Evolutionary conservation across 2,113 vertebrate species (phyloP), one percentile per base, ranked within the genome.

Genomic region (Coptodon bakossiorum): DNA sequence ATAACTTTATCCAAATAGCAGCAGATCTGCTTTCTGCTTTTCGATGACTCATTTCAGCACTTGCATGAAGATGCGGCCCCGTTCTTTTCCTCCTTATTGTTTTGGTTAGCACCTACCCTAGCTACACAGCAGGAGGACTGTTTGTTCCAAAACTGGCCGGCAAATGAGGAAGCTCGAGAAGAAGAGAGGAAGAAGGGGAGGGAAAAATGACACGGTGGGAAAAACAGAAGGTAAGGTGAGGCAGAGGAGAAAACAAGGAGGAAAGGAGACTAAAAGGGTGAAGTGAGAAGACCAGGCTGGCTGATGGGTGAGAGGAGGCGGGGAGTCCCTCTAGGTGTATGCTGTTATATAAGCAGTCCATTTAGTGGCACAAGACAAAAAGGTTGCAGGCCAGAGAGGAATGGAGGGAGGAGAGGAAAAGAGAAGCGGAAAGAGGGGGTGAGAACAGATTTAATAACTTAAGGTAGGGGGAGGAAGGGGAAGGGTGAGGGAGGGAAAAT

Each of bases 321-420:
- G 83, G 88, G 82, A 80, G 88, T 91, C 93, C 92, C 93, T 89
- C 84, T 84, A 92, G 92, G 92, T 94, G 91, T 54, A 56, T 19
- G 50, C 78, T 43, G 78, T 94, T 95, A 94, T 93, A 94, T 94
- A 94, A 95, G 94, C 87, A 82, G 86, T 90, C 92, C 94, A 94
- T 93, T 95, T 94, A 94, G 93, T 86, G 90, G 79, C 92, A 93
- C 88, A 91, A 91, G 90, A 91, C 90, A 91, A 90, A 91, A 83
- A 91, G 89, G 89, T 92, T 88, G 85, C 78, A 50, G 88, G 93
- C 89, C 92, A 68, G 54, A 73, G 82, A 90, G 88, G 80, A 34
- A 91, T 17, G 54, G 52, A 84, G 71, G 76, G 82, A 83, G 52
- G 27, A 71, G 36, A 54, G 52, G 53, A 80, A 78, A 81, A 16